phyloP scores from a whole-genome alignment of 2,888 invertebrate genomes.

The Diaprepes abbreviatus region DNA sequence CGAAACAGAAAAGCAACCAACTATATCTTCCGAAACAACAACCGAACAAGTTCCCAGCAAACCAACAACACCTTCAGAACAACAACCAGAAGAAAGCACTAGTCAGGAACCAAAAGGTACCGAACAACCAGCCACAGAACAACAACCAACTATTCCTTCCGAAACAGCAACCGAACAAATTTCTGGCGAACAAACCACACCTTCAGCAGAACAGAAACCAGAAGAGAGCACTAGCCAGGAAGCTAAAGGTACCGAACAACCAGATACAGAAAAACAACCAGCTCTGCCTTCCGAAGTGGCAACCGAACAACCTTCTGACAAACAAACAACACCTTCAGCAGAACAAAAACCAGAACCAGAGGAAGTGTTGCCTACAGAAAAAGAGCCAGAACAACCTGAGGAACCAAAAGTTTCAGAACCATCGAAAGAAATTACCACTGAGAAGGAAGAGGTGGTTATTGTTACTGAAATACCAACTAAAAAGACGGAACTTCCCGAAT shows the following conservation, averaged over 20 bases:
- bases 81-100: conserved; percentile 10
- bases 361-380: not conserved
- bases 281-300: conserved; percentile 29
- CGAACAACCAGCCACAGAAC: conserved; percentile 39
- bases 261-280: conserved; percentile 41
- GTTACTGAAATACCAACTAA: conserved; percentile 54
- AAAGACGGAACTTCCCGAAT: conserved; percentile 55
- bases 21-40: conserved; percentile 32
- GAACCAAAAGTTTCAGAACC: conserved; percentile 14
- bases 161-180: too few species aligned
- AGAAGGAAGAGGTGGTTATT: conserved; percentile 51
- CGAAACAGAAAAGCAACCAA: conserved; percentile 40
- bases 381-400: conserved; percentile 9
- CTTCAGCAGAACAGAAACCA: not conserved
- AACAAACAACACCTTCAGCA: conserved; percentile 1
- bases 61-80: conserved; percentile 7
- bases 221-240: too few species aligned
- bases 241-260: conserved; percentile 45
- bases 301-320: conserved; percentile 16
- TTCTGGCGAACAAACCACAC: conserved; percentile 5
- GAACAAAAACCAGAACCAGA: conserved; percentile 16
- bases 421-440: conserved; percentile 19
- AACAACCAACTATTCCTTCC: conserved; percentile 37
- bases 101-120: conserved; percentile 22
- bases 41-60: conserved; percentile 14